Percentiles rank a stretch among this genome's conserved stretches.
phyloP scores from a whole-genome alignment of 2,113 vertebrate species.

The Vireo altiloquus region DNA sequence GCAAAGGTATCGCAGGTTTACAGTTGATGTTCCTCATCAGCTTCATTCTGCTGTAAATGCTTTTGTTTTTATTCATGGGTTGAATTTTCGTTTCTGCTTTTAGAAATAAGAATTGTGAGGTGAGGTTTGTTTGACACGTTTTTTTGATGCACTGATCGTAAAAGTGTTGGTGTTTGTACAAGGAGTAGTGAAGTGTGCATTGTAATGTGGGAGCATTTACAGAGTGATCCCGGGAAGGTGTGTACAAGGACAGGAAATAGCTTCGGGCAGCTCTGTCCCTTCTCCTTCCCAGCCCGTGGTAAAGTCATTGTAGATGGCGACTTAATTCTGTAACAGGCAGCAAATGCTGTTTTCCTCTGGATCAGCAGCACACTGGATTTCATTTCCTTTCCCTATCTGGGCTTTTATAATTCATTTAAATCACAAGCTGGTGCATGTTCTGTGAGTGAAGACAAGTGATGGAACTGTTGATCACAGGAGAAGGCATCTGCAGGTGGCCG shows the following conservation, averaged over 20 bases:
- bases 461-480: not conserved
- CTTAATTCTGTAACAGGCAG: not conserved
- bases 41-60: conserved; percentile 71
- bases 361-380: not conserved
- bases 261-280: not conserved
- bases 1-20: conserved; percentile 10
- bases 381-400: not conserved
- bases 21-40: conserved; percentile 4
- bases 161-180: not conserved
- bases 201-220: not conserved
- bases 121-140: not conserved
- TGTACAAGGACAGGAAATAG: not conserved
- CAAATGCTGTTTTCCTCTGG: not conserved
- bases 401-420: not conserved
- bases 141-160: not conserved
- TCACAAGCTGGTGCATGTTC: not conserved
- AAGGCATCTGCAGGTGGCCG: not conserved
- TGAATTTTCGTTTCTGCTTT: not conserved
- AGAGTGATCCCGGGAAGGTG: not conserved
- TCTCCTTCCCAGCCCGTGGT: not conserved
- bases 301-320: not conserved
- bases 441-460: not conserved
- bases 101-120: not conserved
- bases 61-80: conserved; percentile 54
- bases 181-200: not conserved